A percentile compares a stretch with the other conserved stretches of the same genome.
Conservation (phyloP, 2,888 invertebrate genomes). For the Digitonthophagus gazella region DNA sequence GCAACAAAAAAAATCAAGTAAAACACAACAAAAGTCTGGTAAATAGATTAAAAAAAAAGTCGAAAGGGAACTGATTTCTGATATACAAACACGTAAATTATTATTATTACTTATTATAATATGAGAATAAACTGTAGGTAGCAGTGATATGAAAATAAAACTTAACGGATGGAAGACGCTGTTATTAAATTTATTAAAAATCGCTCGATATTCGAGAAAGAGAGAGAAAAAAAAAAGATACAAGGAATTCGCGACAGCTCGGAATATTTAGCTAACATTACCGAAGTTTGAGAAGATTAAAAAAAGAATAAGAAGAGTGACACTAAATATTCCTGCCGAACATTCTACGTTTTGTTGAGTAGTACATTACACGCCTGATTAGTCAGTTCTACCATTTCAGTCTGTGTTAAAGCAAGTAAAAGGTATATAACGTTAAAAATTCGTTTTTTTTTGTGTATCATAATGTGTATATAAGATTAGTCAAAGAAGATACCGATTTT, state of each 20-base stretch:
- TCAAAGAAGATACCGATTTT: constrained; percentile 27
- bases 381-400: constrained; percentile 27
- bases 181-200: neutral
- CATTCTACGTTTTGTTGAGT: neutral
- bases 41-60: neutral
- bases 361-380: constrained; percentile 16
- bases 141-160: neutral
- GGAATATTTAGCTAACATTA: neutral
- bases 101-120: neutral
- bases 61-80: neutral
- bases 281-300: neutral
- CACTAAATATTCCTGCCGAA: constrained; percentile 2
- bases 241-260: neutral
- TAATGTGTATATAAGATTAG: constrained; percentile 28
- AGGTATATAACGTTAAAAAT: neutral
- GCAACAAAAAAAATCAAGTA: neutral
- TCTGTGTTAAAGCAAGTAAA: constrained; percentile 26
- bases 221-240: neutral
- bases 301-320: neutral
- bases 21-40: neutral
- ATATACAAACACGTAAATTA: neutral
- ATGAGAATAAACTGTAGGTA: neutral
- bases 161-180: neutral
- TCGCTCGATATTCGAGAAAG: neutral
- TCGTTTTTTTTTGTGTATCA: constrained; percentile 23